Evolutionary conservation across 2,797 vertebrate genomes (phyloP).

Genomic region (Phoeniculus purpureus): DNA sequence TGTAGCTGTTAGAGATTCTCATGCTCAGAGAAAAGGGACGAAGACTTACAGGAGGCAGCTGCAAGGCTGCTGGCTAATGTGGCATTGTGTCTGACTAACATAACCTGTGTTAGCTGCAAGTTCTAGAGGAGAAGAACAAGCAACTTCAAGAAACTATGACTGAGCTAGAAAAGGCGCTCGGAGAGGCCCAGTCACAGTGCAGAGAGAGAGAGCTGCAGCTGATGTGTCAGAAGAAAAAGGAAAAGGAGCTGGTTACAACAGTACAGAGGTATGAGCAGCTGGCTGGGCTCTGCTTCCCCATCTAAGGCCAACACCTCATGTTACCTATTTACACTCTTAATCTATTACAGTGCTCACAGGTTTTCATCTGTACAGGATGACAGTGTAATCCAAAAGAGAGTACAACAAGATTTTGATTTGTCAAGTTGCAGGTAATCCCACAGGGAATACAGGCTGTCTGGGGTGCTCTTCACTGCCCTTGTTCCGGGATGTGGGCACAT

Average conservation of each 20-base stretch:
- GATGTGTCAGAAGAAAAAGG: slow-evolving; percentile 85
- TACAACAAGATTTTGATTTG: neutral
- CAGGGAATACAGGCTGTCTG: neutral
- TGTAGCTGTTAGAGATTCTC: neutral
- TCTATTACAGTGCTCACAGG: neutral
- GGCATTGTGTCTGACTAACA: neutral
- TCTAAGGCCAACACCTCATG: neutral
- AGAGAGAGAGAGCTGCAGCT: slow-evolving; percentile 86
- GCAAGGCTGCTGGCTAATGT: neutral
- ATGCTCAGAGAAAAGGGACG: neutral
- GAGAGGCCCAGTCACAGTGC: slow-evolving; percentile 75
- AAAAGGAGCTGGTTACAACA: slow-evolving; percentile 89
- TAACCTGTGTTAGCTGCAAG: slow-evolving; percentile 72
- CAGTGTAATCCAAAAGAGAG: neutral
- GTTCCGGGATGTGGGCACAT: neutral
- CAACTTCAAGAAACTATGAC: slow-evolving; percentile 79
- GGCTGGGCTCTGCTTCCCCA: neutral
- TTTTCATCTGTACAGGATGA: neutral
- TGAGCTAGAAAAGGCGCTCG: slow-evolving; percentile 80
- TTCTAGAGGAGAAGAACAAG: slow-evolving; percentile 82
- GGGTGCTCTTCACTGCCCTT: neutral
- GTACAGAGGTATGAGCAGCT: slow-evolving; percentile 87
- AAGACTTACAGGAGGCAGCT: neutral
- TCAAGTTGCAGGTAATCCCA: neutral
- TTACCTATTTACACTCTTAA: neutral